Conservation (phyloP, 2,113 vertebrate genomes). For the Festucalex cinctus region DNA sequence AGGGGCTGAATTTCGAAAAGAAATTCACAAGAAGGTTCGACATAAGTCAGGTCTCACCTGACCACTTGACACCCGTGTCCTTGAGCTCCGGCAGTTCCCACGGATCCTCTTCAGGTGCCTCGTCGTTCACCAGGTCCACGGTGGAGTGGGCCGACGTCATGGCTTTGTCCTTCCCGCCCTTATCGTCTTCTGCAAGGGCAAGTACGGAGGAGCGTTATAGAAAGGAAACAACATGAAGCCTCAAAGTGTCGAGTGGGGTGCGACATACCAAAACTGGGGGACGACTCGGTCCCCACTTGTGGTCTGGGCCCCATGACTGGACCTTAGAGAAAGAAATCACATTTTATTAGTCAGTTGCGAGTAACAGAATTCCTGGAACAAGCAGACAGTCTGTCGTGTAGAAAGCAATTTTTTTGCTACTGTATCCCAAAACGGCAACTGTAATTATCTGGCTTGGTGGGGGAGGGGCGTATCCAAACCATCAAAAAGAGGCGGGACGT, state of each 20-base stretch:
- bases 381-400: not conserved
- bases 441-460: no score
- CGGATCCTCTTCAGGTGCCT: conserved; percentile 63
- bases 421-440: no score
- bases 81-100: conserved; percentile 84
- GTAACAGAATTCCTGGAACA: not conserved
- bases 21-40: not conserved
- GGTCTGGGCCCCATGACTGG: conserved; percentile 86
- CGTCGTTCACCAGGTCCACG: conserved; percentile 72
- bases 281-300: conserved; percentile 69
- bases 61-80: conserved; percentile 85
- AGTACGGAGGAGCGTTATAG: not conserved
- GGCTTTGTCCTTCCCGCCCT: conserved; percentile 67
- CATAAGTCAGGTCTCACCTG: conserved; percentile 73
- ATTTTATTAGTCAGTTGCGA: not conserved
- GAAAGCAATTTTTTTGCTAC: no score
- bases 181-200: conserved; percentile 47
- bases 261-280: conserved; percentile 42
- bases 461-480: no score
- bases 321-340: conserved; percentile 9
- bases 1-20: not conserved
- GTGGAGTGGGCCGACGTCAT: conserved; percentile 78
- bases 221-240: not conserved
- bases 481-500: no score
- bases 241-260: not conserved